Evolutionary conservation across 1,140 invertebrate species (phyloP), one percentile per base, ranked within the genome.

Genomic region (Coptotermes formosanus): DNA sequence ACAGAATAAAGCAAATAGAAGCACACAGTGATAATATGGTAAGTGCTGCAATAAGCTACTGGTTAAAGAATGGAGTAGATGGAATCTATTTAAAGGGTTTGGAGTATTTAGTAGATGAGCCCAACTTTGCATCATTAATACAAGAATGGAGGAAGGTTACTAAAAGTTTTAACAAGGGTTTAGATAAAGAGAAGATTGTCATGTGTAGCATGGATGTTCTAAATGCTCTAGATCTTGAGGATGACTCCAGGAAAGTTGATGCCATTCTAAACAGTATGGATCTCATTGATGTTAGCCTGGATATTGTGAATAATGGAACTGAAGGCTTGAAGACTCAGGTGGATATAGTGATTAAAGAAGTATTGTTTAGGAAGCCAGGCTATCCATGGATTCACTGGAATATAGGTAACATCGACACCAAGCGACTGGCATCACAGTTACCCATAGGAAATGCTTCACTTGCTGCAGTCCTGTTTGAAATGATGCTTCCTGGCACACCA

Each of bases 51-150:
- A 52, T 86, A 38, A 45, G 48, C 12, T 93, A 93, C 90, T 97
- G 96, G 96, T 86, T 92, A 3, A 88, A 91, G 8, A 91, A 93
- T 85, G 94, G 94, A 1, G 94, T 97, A 0, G 94, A 96, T 90
- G 96, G 96, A 0, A 96, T 97, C 90, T 97, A 96, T 90, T 90
- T 97, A 7, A 96, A 96, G 89, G 95, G 95, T 25, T 88, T 94
- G 38, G 93, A 93, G 89, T 88, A 91, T 23, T 91, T 92, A 88
- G 90, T 90, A n/a, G 89, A 92, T 85, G 90, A 92, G 88, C 86
- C 88, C 2, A 89, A 91, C 87, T 91, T 94, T 87, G 88, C 90
- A 9, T 87, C 93, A 3, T 91, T 92, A 55, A 88, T 96, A 4
- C 91, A 92, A 83, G 89, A 93, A 83, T 97, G 95, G 95, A 95